Percentiles rank a stretch among this genome's conserved stretches.
These are phyloP conservation scores for Drosophila pseudoananassae DNA, from an alignment of 1,140 invertebrate genomes.

Conservation along the genomic window DNA sequence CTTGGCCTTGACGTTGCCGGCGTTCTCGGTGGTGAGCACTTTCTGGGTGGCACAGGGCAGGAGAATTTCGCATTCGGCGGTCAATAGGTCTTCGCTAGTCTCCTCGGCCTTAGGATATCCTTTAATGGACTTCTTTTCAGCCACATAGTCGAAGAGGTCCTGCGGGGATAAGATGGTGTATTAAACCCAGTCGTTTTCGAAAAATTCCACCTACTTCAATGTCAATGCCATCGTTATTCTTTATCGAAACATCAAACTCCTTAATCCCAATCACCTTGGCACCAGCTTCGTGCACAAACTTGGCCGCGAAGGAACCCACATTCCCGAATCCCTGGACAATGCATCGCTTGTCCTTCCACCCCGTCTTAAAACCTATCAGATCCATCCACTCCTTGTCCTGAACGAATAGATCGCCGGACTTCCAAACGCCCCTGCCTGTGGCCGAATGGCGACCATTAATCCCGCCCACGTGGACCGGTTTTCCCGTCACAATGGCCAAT, in stretches of 20 bases:
- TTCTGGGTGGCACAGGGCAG: constrained; percentile 94
- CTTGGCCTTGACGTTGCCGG: constrained; percentile 91
- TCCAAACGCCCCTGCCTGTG: constrained; percentile 94
- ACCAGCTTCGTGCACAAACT: constrained; percentile 91
- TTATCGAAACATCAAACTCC: constrained; percentile 90
- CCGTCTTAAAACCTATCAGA: constrained; percentile 89
- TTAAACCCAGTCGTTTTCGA: background rate
- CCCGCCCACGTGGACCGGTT: constrained; percentile 90
- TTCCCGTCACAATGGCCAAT: constrained; percentile 93
- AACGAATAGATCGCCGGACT: constrained; percentile 91
- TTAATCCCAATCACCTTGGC: constrained; percentile 92
- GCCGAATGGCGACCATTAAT: constrained; percentile 95
- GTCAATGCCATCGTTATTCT: constrained; percentile 92
- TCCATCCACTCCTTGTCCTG: constrained; percentile 92
- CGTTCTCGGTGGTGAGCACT: constrained; percentile 91
- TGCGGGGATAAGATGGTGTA: background rate
- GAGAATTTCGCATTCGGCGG: constrained; percentile 93
- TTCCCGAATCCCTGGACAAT: constrained; percentile 97
- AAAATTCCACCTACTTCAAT: constrained; percentile 86
- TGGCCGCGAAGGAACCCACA: constrained; percentile 92
- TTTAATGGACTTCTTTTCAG: constrained; percentile 88
- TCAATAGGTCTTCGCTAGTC: constrained; percentile 87
- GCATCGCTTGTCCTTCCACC: constrained; percentile 91
- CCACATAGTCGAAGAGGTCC: constrained; percentile 54
- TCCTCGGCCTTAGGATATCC: constrained; percentile 90